Conservation (phyloP, 2,888 invertebrate species). For the Atrina japonica region DNA sequence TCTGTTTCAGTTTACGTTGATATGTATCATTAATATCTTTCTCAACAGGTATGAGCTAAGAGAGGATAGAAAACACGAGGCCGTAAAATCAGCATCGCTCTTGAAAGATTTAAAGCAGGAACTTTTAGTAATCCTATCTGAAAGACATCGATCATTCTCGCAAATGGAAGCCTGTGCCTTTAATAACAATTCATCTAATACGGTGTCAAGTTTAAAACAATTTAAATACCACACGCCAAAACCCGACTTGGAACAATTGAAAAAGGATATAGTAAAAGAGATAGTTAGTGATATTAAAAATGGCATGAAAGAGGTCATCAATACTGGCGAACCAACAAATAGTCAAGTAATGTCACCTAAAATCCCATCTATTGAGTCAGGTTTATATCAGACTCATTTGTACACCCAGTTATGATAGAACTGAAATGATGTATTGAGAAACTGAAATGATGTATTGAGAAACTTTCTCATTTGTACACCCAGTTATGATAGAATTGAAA, state of each 20-base stretch:
- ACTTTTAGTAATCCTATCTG: conserved; percentile 31
- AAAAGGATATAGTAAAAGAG: conserved; percentile 74
- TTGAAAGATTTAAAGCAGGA: conserved; percentile 27
- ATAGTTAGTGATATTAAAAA: conserved; percentile 69
- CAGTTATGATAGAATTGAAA: too few relatives aligned
- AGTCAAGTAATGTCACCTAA: neutral
- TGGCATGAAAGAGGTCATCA: conserved; percentile 30
- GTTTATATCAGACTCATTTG: conserved; percentile 79
- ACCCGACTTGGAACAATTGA: conserved; percentile 57
- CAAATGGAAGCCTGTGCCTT: neutral
- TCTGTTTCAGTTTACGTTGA: too few relatives aligned
- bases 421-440: too few relatives aligned
- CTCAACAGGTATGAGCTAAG: conserved; percentile 81
- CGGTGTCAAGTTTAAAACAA: neutral
- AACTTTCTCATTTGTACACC: conserved; percentile 80
- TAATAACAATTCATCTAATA: neutral
- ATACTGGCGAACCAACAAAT: too few relatives aligned
- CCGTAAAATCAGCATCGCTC: conserved; percentile 81
- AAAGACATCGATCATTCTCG: neutral
- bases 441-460: too few relatives aligned
- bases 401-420: conserved; percentile 80
- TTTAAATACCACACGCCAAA: neutral
- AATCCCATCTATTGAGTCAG: conserved; percentile 70
- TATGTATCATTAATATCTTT: too few relatives aligned
- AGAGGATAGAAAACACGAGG: conserved; percentile 82